Evolutionary conservation across 2,888 invertebrate species (phyloP).

Genomic region (Thereva unica): DNA sequence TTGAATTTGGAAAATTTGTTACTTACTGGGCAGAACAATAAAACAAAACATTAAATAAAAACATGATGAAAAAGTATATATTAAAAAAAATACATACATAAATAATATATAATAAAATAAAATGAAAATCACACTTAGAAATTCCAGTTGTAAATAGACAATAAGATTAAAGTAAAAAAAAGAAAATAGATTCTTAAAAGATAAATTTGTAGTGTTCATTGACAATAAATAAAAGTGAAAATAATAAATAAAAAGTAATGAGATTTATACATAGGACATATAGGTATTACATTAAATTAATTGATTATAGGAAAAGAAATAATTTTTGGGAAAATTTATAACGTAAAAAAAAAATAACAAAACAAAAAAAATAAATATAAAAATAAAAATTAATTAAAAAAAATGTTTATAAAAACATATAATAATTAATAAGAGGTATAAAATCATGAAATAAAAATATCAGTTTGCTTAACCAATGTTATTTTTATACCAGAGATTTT

Average conservation of each 20-base stretch:
- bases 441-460: conserved; percentile 1
- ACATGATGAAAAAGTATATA: not conserved
- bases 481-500: conserved; percentile 31
- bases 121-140: too few species aligned
- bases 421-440: too few species aligned
- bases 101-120: too few species aligned
- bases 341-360: not conserved
- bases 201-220: conserved; percentile 31
- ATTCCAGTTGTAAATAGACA: too few species aligned
- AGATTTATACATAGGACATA: not conserved
- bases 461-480: conserved; percentile 28
- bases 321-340: conserved; percentile 22
- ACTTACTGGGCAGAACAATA: not conserved
- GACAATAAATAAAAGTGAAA: conserved; percentile 33
- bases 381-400: conserved; percentile 9
- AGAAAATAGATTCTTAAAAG: too few species aligned
- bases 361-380: conserved; percentile 1
- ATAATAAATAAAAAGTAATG: conserved; percentile 13
- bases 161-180: too few species aligned
- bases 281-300: too few species aligned
- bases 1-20: too few species aligned
- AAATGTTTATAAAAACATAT: conserved; percentile 12
- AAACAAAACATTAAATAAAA: not conserved
- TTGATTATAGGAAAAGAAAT: not conserved
- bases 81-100: too few species aligned